Percentiles rank a stretch among this genome's conserved stretches.
phyloP scores from a whole-genome alignment of 2,797 vertebrate species.

The Myotis daubentonii region DNA sequence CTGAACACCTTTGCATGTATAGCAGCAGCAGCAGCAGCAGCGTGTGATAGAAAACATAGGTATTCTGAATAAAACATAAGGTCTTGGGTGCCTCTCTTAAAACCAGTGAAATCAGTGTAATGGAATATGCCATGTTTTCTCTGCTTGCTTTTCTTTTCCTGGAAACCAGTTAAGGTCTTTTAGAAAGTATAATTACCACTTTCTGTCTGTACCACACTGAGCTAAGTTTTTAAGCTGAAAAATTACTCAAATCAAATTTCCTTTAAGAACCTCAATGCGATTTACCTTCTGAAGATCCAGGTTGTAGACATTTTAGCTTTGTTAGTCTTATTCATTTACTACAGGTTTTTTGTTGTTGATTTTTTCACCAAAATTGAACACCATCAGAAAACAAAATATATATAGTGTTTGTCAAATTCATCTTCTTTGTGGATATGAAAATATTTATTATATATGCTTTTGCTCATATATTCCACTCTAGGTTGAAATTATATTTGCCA shows the following conservation, averaged over 20 bases:
- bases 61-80: slow-evolving; percentile 4
- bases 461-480: neutral
- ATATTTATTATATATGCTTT: neutral
- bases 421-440: neutral
- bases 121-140: neutral
- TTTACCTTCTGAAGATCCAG: neutral
- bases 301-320: neutral
- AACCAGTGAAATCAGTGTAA: neutral
- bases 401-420: neutral
- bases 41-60: neutral
- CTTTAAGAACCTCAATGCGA: neutral
- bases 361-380: neutral
- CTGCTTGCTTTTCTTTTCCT: neutral
- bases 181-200: neutral
- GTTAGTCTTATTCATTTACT: slow-evolving; percentile 1
- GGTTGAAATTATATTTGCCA: slow-evolving; percentile 1
- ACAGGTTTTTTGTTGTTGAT: neutral
- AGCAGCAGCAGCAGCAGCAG: neutral
- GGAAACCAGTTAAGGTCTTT: neutral
- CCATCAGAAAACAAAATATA: neutral
- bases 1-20: neutral
- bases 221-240: slow-evolving; percentile 18
- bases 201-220: neutral
- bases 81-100: neutral
- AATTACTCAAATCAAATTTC: slow-evolving; percentile 27